These are phyloP conservation scores for Coelopa frigida DNA, from an alignment of 1,140 invertebrate genomes.

Conservation along the genomic window DNA sequence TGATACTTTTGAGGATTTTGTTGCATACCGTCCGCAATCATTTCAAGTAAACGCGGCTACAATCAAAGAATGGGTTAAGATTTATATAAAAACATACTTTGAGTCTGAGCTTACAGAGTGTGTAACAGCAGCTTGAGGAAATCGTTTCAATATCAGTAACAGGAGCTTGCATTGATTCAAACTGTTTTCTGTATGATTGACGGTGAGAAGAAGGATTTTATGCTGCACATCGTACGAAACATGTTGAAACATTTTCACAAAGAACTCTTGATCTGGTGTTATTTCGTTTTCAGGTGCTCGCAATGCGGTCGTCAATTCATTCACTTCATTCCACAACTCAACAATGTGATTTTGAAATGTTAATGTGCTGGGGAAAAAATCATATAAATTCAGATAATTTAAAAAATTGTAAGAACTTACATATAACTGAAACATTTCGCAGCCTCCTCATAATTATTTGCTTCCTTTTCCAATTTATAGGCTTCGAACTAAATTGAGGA, in stretches of 20 bases:
- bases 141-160: conserved; percentile 68
- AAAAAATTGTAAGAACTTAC: conserved; percentile 27
- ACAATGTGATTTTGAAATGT: conserved; percentile 48
- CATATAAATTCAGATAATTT: background rate
- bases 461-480: conserved; percentile 71
- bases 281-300: conserved; percentile 49
- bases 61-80: conserved; percentile 56
- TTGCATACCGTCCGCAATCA: conserved; percentile 37
- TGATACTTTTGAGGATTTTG: conserved; percentile 33
- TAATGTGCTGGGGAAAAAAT: conserved; percentile 30
- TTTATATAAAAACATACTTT: too few relatives aligned
- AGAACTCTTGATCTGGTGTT: conserved; percentile 45
- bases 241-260: conserved; percentile 61
- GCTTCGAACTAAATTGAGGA: conserved; percentile 60
- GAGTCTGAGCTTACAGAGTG: conserved; percentile 71
- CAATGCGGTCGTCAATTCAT: conserved; percentile 66
- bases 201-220: conserved; percentile 67
- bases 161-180: conserved; percentile 78
- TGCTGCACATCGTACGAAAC: conserved; percentile 66
- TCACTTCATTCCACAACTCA: conserved; percentile 72
- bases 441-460: conserved; percentile 70
- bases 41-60: conserved; percentile 32
- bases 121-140: conserved; percentile 68
- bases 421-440: conserved; percentile 71
- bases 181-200: conserved; percentile 78